phyloP scores from a whole-genome alignment of 2,888 invertebrate species.

The Carpatolechia fugitivella region DNA sequence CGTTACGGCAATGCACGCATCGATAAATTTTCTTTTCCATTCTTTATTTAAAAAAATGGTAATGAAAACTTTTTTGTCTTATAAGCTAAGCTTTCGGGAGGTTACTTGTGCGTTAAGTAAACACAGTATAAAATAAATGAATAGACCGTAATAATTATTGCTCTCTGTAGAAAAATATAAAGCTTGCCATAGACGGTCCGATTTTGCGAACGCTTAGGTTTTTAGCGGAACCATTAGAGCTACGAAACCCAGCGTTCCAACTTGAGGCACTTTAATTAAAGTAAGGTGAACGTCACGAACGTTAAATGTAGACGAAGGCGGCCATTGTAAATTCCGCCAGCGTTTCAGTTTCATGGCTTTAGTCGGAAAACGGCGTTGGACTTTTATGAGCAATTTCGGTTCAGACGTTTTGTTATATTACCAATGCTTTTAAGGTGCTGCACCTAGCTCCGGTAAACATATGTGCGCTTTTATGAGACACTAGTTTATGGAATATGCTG shows the following conservation, averaged over 20 bases:
- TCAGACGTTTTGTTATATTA: slow-evolving; percentile 80
- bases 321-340: slow-evolving; percentile 75
- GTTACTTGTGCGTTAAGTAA: too few relatives aligned
- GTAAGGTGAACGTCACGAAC: slow-evolving; percentile 70
- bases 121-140: too few relatives aligned
- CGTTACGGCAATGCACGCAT: too few relatives aligned
- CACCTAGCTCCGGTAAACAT: slow-evolving; percentile 74
- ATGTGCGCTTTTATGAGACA: slow-evolving; percentile 71
- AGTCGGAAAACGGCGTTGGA: slow-evolving; percentile 77
- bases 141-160: too few relatives aligned
- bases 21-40: too few relatives aligned
- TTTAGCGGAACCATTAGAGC: slow-evolving; percentile 16
- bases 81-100: too few relatives aligned
- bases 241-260: slow-evolving; percentile 20
- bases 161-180: too few relatives aligned
- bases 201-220: slow-evolving; percentile 12
- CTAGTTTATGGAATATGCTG: slow-evolving; percentile 71
- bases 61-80: too few relatives aligned
- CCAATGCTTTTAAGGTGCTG: slow-evolving; percentile 80
- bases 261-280: slow-evolving; percentile 72
- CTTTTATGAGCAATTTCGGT: slow-evolving; percentile 80
- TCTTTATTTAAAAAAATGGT: too few relatives aligned
- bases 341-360: slow-evolving; percentile 78
- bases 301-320: slow-evolving; percentile 72
- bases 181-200: slow-evolving; percentile 1